Percentiles rank a stretch among this genome's conserved stretches.
These are phyloP conservation scores for Ispidina picta DNA, from an alignment of 2,797 vertebrate genomes.

Conservation along the genomic window DNA sequence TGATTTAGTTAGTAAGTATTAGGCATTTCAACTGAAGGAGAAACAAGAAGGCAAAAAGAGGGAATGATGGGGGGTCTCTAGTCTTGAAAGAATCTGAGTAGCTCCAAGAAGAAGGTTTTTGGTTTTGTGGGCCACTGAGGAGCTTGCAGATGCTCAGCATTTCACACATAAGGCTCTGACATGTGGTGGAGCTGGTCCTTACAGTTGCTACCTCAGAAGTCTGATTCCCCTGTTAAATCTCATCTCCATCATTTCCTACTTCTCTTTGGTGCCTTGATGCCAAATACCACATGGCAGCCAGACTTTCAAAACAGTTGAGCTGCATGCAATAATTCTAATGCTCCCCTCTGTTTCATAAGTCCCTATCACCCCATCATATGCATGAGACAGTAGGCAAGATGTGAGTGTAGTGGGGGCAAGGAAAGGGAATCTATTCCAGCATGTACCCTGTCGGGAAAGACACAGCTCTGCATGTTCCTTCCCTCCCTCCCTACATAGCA, in stretches of 20 bases:
- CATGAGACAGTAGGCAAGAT: neutral
- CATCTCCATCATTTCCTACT: neutral
- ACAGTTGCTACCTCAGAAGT: neutral
- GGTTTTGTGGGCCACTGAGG: neutral
- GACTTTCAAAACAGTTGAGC: neutral
- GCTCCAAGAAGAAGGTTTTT: neutral
- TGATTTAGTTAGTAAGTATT: neutral
- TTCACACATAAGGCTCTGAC: neutral
- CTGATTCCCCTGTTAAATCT: neutral
- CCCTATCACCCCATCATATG: too few species aligned
- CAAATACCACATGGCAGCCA: neutral
- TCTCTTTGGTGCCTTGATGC: neutral
- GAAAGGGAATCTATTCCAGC: neutral
- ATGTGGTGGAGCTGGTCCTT: neutral
- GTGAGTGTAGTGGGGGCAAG: neutral
- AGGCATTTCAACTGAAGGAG: neutral
- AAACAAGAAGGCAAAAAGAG: neutral
- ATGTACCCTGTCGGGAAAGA: neutral
- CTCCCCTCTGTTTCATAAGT: neutral
- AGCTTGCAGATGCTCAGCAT: neutral
- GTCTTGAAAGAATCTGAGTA: neutral
- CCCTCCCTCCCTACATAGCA: neutral
- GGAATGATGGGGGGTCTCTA: neutral
- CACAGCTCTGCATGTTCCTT: neutral
- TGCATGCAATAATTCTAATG: neutral